phyloP scores from a whole-genome alignment of 2,888 invertebrate genomes.

The Lasioglossum pauxillum region DNA sequence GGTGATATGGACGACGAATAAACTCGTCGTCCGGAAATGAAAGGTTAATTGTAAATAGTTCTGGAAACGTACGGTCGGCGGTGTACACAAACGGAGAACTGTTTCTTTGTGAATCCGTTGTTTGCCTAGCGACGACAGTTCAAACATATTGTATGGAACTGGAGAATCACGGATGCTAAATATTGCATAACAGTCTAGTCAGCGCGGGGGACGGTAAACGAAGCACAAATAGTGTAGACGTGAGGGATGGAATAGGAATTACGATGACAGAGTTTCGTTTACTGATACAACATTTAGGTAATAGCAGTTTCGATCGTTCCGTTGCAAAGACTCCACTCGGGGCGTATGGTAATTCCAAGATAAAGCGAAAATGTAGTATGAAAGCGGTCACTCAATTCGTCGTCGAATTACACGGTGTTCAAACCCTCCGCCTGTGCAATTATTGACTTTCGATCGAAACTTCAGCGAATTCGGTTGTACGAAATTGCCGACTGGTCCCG shows the following conservation, averaged over 20 bases:
- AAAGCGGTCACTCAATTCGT: slow-evolving; percentile 67
- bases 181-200: slow-evolving; percentile 15
- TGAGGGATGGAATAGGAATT: neutral
- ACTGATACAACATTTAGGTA: slow-evolving; percentile 58
- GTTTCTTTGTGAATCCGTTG: neutral
- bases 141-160: neutral
- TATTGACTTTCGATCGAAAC: slow-evolving; percentile 73
- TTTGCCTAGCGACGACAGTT: neutral
- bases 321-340: slow-evolving; percentile 25
- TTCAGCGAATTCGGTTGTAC: slow-evolving; percentile 65
- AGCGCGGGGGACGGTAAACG: neutral
- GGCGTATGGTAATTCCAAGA: slow-evolving; percentile 55
- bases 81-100: neutral
- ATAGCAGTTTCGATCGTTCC: slow-evolving; percentile 49
- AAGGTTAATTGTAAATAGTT: neutral
- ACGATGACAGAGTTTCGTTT: slow-evolving; percentile 20
- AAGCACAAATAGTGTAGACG: neutral
- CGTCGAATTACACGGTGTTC: slow-evolving; percentile 62
- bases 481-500: slow-evolving; percentile 47
- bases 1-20: neutral
- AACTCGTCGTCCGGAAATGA: neutral
- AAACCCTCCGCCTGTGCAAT: slow-evolving; percentile 60
- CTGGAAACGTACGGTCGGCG: neutral
- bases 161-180: slow-evolving; percentile 10
- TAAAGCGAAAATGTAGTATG: slow-evolving; percentile 68